Percentiles rank a stretch among this genome's conserved stretches.
These are phyloP conservation scores for Pediacus dermestoides DNA, from an alignment of 2,888 invertebrate species.

Conservation along the genomic window DNA sequence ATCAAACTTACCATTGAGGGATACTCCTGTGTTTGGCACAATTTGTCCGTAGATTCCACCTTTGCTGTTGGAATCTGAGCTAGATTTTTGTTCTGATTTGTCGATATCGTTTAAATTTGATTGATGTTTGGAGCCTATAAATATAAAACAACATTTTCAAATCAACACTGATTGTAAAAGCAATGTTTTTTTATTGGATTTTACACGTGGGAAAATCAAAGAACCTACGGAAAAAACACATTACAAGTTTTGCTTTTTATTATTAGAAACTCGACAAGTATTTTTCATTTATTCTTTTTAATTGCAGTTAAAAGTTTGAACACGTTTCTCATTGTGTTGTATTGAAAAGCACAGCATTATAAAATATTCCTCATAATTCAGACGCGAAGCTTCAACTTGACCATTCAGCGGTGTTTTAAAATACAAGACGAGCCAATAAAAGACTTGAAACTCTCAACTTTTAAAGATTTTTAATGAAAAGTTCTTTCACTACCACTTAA, in stretches of 20 bases:
- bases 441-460: slow-evolving; percentile 36
- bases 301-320: slow-evolving; percentile 35
- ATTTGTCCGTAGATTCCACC: slow-evolving; percentile 49
- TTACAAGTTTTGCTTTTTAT: not conserved
- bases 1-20: slow-evolving; percentile 3
- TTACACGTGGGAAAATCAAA: too few relatives aligned
- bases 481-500: slow-evolving; percentile 41
- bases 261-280: not conserved
- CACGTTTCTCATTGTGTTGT: slow-evolving; percentile 31
- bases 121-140: slow-evolving; percentile 70
- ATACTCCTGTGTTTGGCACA: not conserved
- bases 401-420: slow-evolving; percentile 33
- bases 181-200: too few relatives aligned
- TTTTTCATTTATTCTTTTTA: slow-evolving; percentile 34
- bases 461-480: slow-evolving; percentile 40
- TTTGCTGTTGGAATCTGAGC: slow-evolving; percentile 47
- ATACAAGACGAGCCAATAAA: slow-evolving; percentile 33
- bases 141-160: slow-evolving; percentile 26
- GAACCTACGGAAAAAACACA: not conserved
- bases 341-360: slow-evolving; percentile 32
- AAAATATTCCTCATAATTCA: slow-evolving; percentile 33
- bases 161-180: too few relatives aligned
- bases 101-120: slow-evolving; percentile 73
- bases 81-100: slow-evolving; percentile 74
- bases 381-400: slow-evolving; percentile 31